These are phyloP conservation scores for Pygmarrhopalites habei DNA, from an alignment of 1,140 invertebrate species.

Conservation along the genomic window DNA sequence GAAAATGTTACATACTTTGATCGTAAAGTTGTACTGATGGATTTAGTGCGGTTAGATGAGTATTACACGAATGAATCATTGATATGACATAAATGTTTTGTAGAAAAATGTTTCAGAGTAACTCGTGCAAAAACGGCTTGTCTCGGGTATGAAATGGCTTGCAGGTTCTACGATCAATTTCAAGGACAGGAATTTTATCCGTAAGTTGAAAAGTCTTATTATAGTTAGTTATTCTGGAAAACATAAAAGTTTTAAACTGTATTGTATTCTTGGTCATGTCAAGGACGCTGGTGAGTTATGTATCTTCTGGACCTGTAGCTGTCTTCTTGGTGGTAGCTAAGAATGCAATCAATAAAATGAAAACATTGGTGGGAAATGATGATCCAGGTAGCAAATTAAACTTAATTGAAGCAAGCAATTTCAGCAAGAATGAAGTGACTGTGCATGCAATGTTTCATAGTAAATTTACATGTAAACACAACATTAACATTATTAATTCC, in stretches of 20 bases:
- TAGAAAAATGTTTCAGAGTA: slow-evolving; percentile 62
- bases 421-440: too few species aligned
- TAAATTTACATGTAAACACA: too few species aligned
- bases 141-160: slow-evolving; percentile 55
- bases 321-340: slow-evolving; percentile 67
- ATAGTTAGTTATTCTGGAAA: neutral
- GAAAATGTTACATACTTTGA: too few species aligned
- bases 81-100: too few species aligned
- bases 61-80: too few species aligned
- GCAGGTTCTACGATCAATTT: slow-evolving; percentile 54
- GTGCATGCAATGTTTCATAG: too few species aligned
- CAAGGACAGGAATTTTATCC: slow-evolving; percentile 52
- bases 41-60: too few species aligned
- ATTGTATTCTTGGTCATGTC: slow-evolving; percentile 9
- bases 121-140: slow-evolving; percentile 63
- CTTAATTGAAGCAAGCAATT: too few species aligned
- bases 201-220: slow-evolving; percentile 46
- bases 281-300: slow-evolving; percentile 53
- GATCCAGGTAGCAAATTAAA: too few species aligned
- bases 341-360: slow-evolving; percentile 56
- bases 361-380: slow-evolving; percentile 52
- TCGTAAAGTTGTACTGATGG: too few species aligned
- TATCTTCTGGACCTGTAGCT: slow-evolving; percentile 64
- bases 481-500: too few species aligned
- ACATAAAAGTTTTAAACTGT: slow-evolving; percentile 2